phyloP scores from a whole-genome alignment of 2,113 vertebrate species.

The Pteruthius melanotis region DNA sequence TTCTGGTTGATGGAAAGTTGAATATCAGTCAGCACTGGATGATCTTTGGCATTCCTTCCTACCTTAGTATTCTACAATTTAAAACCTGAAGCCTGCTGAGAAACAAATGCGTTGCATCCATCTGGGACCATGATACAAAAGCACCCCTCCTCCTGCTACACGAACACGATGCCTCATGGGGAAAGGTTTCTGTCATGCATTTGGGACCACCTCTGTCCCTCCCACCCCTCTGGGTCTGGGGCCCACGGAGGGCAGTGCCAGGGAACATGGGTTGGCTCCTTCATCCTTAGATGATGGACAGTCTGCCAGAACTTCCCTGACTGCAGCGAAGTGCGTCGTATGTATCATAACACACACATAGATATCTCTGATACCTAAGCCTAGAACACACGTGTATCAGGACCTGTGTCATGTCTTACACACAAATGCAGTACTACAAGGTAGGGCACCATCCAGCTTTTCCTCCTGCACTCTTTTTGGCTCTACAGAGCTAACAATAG shows the following conservation, averaged over 20 bases:
- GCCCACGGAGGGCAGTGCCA: accelerated
- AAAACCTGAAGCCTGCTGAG: not conserved
- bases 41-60: not conserved
- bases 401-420: not conserved
- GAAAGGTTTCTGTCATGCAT: not conserved
- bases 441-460: not conserved
- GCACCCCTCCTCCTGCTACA: not conserved
- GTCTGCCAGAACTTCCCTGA: not conserved
- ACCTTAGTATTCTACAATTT: not conserved
- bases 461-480: not conserved
- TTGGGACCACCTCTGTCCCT: not conserved
- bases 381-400: not conserved
- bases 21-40: not conserved
- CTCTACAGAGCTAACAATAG: slow-evolving; percentile 28
- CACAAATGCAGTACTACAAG: not conserved
- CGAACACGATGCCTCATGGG: accelerated
- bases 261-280: not conserved
- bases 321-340: not conserved
- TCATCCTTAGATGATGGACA: not conserved
- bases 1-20: accelerated
- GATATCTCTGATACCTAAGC: not conserved
- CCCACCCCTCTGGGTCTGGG: accelerated
- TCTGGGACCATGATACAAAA: not conserved
- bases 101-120: not conserved
- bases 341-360: not conserved